Evolutionary conservation across 2,113 vertebrate genomes (phyloP).

Genomic region (Rynchops niger): DNA sequence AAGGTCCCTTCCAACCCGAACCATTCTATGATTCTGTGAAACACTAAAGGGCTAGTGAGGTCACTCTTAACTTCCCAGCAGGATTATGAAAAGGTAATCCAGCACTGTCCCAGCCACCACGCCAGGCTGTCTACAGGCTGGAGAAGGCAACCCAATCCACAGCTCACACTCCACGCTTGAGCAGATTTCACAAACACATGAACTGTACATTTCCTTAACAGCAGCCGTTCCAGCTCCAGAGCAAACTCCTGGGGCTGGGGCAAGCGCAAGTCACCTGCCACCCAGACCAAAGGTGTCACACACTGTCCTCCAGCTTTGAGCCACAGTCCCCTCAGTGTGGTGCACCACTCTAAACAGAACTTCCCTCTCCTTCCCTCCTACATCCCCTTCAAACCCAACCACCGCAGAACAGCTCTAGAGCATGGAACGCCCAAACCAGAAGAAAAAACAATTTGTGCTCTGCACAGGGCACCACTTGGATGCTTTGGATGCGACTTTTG

Average conservation of each 20-base stretch:
- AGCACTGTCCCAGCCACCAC: background rate
- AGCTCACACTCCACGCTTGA: background rate
- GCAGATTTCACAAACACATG: background rate
- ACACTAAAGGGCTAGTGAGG: background rate
- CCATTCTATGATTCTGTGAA: background rate
- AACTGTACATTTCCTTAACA: background rate
- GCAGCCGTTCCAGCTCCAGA: background rate
- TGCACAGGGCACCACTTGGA: background rate
- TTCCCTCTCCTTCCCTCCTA: background rate
- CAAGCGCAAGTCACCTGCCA: background rate
- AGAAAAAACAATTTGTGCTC: background rate
- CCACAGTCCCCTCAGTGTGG: background rate
- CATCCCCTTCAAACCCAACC: background rate
- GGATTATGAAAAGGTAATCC: background rate
- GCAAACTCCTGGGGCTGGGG: background rate
- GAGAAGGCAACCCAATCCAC: background rate
- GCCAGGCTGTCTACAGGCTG: background rate
- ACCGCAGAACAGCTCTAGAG: rapidly evolving
- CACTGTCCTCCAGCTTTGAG: background rate
- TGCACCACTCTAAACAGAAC: background rate
- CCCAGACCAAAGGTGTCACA: background rate
- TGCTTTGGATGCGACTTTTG: background rate
- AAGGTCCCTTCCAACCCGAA: background rate
- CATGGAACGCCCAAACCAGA: background rate
- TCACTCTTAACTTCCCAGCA: background rate